Base-by-base conservation (phyloP, 2,113 vertebrate species). In the Acanthochromis polyacanthus region DNA sequence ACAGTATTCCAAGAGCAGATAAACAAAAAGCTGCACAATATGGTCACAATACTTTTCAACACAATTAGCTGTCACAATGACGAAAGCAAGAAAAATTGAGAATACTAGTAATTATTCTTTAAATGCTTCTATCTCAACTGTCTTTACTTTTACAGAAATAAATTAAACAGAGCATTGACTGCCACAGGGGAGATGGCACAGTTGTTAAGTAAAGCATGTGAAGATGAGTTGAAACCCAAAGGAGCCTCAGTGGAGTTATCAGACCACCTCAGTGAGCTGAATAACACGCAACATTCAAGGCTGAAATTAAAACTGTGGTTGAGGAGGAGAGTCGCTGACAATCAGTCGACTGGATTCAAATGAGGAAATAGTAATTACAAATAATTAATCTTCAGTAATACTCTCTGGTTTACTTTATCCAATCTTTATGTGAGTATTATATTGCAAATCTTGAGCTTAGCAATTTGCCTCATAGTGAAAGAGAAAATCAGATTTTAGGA, bases 361-460 rank as follows among this genome's bases (percentile, higher is more conserved):
- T 85, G 28, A 84, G 67, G 71, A 88, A 88, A 82, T 88, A 30
- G 75, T 82, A 85, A 88, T 83, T 85, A 80, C 59, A 80, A 85
- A 82, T 88, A 80, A 88, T 80, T 76, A 75, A 85, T 82, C 79
- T 80, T 48, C 30, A 48, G 57, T 72, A 82, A 85, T 77, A 60
- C 71, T 67, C 55, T 45, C 36, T 56, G 63, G 30, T 74, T 72
- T 58, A 30, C 56, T 77, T 45, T 22, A 50, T 63, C 36, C 52
- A 52, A 55, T 40, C 74, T 71, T 62, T 45, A 58, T 30, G 36
- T 16, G 38, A 51, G 61, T 36, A 40, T 22, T 53, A 23, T 52
- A 23, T 22, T 5, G 10, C 45, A 71, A 60, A 70, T 59, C 56
- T 71, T 23, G 23, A 4, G 22, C 32, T 61, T 32, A 61, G 55